phyloP scores from a whole-genome alignment of 1,140 invertebrate species.

The Tachypleus tridentatus region DNA sequence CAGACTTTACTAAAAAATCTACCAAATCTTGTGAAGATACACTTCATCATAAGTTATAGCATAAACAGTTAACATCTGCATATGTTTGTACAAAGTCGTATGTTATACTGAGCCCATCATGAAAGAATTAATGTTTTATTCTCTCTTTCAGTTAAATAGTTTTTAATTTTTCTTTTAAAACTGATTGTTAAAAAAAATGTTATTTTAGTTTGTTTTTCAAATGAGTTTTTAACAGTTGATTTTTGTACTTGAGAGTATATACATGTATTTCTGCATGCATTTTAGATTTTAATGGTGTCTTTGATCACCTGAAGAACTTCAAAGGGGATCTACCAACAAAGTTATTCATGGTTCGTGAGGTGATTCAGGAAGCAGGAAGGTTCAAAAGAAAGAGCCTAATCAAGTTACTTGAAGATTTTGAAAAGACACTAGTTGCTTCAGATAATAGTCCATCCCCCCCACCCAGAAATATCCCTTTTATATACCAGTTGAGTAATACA shows the following conservation, averaged over 20 bases:
- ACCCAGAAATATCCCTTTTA: too few relatives aligned
- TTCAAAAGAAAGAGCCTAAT: conserved; percentile 67
- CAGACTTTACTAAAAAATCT: too few relatives aligned
- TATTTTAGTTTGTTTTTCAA: neutral
- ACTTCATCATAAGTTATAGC: too few relatives aligned
- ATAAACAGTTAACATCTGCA: too few relatives aligned
- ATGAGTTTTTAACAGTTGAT: neutral
- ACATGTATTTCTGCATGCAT: conserved; percentile 20
- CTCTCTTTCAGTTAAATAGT: too few relatives aligned
- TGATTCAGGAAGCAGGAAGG: conserved; percentile 61
- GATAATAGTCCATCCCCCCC: too few relatives aligned
- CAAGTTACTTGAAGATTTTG: conserved; percentile 33
- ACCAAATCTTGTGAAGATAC: too few relatives aligned
- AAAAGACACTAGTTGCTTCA: conserved; percentile 21
- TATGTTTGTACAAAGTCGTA: too few relatives aligned
- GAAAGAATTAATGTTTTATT: too few relatives aligned
- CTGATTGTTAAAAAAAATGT: neutral
- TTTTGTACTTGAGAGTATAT: neutral
- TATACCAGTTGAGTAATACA: too few relatives aligned
- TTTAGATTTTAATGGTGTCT: conserved; percentile 57
- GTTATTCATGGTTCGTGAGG: conserved; percentile 53
- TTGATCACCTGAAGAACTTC: conserved; percentile 53
- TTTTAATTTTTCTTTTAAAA: neutral
- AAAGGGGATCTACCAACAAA: conserved; percentile 56
- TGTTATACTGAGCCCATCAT: too few relatives aligned